phyloP scores from a whole-genome alignment of 1,140 invertebrate genomes.

The Dolichoris vasculosae region DNA sequence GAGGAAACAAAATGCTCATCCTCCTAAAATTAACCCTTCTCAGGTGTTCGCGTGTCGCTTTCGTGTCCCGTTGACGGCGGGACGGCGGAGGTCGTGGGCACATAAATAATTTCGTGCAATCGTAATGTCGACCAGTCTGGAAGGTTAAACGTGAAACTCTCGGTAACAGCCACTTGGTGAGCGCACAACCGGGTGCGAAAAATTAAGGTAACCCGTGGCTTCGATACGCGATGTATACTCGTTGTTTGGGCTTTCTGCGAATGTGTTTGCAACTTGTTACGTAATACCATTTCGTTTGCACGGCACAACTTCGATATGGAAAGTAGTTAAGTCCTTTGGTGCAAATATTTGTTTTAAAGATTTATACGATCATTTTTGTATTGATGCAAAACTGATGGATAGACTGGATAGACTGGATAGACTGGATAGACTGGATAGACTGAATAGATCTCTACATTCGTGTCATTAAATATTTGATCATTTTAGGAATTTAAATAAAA shows the following conservation, averaged over 20 bases:
- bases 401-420: no score
- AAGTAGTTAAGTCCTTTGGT: no score
- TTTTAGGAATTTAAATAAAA: no score
- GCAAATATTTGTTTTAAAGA: no score
- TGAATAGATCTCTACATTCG: no score
- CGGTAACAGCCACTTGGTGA: conserved; percentile 8
- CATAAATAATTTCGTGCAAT: neutral
- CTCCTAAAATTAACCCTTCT: neutral
- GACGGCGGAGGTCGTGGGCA: neutral
- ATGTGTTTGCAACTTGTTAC: neutral
- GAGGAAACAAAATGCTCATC: conserved; percentile 27
- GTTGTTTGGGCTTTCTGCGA: neutral
- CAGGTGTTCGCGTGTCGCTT: conserved; percentile 6
- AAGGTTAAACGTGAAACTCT: neutral
- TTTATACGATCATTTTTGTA: no score
- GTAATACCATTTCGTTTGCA: no score
- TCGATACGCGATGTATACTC: neutral
- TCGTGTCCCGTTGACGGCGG: neutral
- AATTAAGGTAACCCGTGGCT: neutral
- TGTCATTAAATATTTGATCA: no score
- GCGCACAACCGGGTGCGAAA: neutral
- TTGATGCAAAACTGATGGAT: no score
- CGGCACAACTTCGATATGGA: no score
- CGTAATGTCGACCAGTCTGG: neutral
- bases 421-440: no score